phyloP scores from a whole-genome alignment of 2,113 vertebrate genomes.

The Ammospiza nelsoni region DNA sequence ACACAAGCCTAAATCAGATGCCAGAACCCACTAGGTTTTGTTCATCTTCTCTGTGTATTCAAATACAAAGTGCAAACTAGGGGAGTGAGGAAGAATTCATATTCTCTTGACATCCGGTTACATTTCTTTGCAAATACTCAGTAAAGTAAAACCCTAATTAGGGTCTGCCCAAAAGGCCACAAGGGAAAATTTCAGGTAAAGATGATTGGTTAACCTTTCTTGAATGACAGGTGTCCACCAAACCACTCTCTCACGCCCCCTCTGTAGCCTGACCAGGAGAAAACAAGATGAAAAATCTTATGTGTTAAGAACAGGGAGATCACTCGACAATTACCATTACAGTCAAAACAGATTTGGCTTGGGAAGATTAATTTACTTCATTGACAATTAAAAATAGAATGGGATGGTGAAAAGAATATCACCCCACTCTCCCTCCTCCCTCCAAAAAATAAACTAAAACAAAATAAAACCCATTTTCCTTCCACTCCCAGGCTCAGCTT shows the following conservation, averaged over 20 bases:
- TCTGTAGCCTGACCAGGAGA: not conserved
- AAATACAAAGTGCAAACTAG: not conserved
- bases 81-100: not conserved
- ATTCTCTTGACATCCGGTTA: not conserved
- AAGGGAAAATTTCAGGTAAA: not conserved
- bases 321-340: fast-evolving
- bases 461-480: not conserved
- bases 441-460: not conserved
- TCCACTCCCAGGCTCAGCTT: not conserved
- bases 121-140: not conserved
- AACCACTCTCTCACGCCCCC: not conserved
- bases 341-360: not conserved
- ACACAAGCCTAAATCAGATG: not conserved
- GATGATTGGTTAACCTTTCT: not conserved
- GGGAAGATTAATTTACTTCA: not conserved
- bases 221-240: not conserved
- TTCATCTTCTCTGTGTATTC: not conserved
- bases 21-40: not conserved
- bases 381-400: not conserved
- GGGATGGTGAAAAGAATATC: not conserved
- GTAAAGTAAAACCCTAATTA: not conserved
- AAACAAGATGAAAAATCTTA: not conserved
- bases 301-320: not conserved
- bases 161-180: not conserved
- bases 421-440: fast-evolving